Conservation (phyloP, 92 coral and sea anemone species). For the Galaxea fascicularis region DNA sequence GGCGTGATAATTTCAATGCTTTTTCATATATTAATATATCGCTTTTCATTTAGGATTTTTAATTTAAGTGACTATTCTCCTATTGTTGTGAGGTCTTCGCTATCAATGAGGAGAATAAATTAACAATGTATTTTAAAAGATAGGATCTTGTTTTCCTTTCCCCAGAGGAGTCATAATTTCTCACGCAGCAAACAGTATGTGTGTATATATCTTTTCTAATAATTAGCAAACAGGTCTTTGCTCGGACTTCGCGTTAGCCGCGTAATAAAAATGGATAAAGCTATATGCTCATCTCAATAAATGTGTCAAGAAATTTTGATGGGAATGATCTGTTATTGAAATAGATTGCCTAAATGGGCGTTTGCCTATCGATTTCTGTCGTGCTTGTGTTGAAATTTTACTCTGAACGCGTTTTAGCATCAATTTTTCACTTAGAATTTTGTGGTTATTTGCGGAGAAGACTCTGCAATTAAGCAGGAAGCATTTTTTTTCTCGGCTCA, state of each 20-base stretch:
- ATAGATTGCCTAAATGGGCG: neutral
- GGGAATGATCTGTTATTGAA: constrained; percentile 4
- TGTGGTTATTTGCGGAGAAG: neutral
- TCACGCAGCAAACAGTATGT: neutral
- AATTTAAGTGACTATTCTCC: constrained; percentile 29
- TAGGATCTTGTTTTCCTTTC: constrained; percentile 16
- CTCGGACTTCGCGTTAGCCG: neutral
- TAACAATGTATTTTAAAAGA: constrained; percentile 24
- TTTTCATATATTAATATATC: constrained; percentile 41
- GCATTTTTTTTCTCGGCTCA: neutral
- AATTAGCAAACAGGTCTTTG: constrained; percentile 5
- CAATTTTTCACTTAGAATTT: neutral
- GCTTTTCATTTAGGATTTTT: constrained; percentile 44
- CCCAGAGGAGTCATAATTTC: constrained; percentile 7
- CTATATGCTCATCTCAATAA: too few species aligned
- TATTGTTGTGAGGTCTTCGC: constrained; percentile 19
- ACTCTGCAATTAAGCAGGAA: neutral
- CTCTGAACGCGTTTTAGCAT: neutral
- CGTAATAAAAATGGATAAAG: neutral
- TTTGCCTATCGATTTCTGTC: constrained; percentile 5
- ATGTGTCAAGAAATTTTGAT: constrained; percentile 10
- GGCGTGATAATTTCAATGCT: constrained; percentile 24
- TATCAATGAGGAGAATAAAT: constrained; percentile 37
- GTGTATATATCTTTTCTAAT: neutral
- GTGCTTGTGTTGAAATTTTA: constrained; percentile 12